Base-by-base conservation (phyloP, 2,888 invertebrate genomes). In the Agrotis clavis region DNA sequence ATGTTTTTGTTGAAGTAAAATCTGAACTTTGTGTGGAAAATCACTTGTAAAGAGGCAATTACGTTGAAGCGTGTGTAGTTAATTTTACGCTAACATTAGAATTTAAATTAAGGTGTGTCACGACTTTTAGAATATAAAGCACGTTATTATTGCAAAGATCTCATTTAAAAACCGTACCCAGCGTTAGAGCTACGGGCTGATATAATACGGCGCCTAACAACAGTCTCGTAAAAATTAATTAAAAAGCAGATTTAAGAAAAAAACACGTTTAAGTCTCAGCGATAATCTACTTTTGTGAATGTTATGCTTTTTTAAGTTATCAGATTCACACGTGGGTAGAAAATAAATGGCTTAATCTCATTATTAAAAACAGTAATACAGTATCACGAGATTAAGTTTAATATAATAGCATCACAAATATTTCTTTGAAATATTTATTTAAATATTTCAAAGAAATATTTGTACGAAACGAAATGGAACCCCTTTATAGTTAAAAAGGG, bases 31-130 rank as follows among this genome's bases (percentile, higher is more conserved):
- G 68, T 63, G 69, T 65, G 79, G 70, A 65, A 81, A 84, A 86
- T 81, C 78, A 70, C 82, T 84, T 81, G 77, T 83, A 84, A 81
- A 86, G 76, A 81, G 71, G 81, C 70, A 69, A 83, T 74, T 83
- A 77, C 54, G 48, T 25, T 59, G 18, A 71, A 71, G 60, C 72
- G 60, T 85, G 72, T 71, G 60, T 67, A 65, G 72, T 68, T 77
- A 79, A 85, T 83, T 79, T 68, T 67, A 53, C 63, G 64, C 71
- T 69, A 21, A 59, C 75, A 69, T 47, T 66, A 25, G 53, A 59
- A 62, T 82, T 79, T 82, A 66, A 74, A 74, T 79, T 63, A 68
- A 64, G 65, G 62, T 62, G 45, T 71, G 62, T 69, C 76, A 61
- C 65, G 48, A 59, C 53, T 57, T 70, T 71, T 69, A 54, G 80